Percentiles rank a stretch among this genome's conserved stretches.
Conservation (phyloP, 2,888 invertebrate species). For the Andrena chrysosceles region DNA sequence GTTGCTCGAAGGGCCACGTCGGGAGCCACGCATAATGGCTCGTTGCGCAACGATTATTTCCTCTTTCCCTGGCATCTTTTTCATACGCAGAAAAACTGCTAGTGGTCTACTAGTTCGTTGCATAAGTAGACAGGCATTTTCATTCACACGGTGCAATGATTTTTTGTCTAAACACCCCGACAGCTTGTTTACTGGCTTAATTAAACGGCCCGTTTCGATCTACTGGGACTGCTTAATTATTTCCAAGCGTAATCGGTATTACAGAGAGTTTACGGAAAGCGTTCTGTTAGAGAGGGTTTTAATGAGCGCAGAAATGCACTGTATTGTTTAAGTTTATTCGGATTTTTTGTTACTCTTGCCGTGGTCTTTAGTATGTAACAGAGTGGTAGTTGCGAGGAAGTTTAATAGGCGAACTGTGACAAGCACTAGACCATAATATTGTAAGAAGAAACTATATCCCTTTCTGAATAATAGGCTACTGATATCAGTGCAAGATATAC, state of each 20-base stretch:
- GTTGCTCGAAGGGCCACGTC: neutral
- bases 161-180: neutral
- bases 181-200: neutral
- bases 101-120: neutral
- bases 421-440: no score
- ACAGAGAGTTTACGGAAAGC: neutral
- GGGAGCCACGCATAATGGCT: neutral
- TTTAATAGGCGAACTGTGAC: no score
- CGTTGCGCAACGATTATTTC: neutral
- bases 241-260: neutral
- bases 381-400: no score
- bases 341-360: no score
- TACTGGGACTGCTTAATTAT: neutral
- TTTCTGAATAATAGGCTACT: no score
- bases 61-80: neutral
- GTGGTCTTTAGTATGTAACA: no score
- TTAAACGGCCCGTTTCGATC: neutral
- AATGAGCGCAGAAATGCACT: neutral
- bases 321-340: neutral
- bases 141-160: neutral
- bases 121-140: neutral
- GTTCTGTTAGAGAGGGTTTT: neutral
- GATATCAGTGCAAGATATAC: no score
- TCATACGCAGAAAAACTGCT: neutral
- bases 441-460: no score